Evolutionary conservation across 2,113 vertebrate species (phyloP).

Genomic region (Peromyscus leucopus): DNA sequence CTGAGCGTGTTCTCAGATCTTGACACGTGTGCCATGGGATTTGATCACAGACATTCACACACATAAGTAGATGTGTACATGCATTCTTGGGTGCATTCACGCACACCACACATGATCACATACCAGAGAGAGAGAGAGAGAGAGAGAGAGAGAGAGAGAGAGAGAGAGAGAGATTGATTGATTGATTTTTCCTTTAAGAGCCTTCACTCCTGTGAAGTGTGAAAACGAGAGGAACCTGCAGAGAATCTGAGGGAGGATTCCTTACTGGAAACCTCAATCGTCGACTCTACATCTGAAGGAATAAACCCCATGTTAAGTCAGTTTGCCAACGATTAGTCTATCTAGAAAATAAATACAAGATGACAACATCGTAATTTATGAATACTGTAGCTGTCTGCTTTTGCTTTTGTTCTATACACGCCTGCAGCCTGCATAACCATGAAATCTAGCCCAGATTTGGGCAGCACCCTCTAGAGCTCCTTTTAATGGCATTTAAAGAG

Average conservation of each 20-base stretch:
- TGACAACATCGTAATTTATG: constrained; percentile 14
- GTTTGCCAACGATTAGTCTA: background rate
- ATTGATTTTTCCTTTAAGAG: background rate
- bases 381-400: background rate
- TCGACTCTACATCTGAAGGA: background rate
- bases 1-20: background rate
- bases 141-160: background rate
- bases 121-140: no score
- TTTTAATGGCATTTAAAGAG: background rate
- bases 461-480: background rate
- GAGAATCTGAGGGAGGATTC: background rate
- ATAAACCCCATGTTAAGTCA: background rate
- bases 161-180: background rate
- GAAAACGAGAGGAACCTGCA: background rate
- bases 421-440: fast-evolving
- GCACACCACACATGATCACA: background rate
- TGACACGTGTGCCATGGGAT: background rate
- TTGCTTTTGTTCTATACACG: constrained; percentile 29
- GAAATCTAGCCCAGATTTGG: constrained; percentile 29
- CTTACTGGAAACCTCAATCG: background rate
- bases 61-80: background rate
- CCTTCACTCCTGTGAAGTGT: background rate
- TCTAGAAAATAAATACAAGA: constrained; percentile 66
- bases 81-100: no score
- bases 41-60: background rate